Evolutionary conservation across 2,113 vertebrate species (phyloP).

Genomic region (Podarcis cretensis): DNA sequence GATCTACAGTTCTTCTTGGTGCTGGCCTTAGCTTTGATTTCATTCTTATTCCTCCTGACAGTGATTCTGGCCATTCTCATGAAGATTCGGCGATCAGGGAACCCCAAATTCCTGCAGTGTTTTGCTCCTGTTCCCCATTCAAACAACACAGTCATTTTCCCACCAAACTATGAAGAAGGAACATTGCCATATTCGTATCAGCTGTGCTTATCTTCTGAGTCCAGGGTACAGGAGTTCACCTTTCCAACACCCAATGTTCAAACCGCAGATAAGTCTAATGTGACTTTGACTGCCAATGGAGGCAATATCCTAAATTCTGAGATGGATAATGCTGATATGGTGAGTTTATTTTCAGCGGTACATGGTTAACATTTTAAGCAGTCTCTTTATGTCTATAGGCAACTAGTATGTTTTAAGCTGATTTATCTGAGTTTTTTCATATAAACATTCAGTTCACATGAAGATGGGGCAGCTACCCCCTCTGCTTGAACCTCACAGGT

Average conservation of each 20-base stretch:
- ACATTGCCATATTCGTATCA: constrained; percentile 67
- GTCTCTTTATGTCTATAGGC: too few species aligned
- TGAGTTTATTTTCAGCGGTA: neutral
- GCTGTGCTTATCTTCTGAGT: constrained; percentile 56
- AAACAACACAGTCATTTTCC: constrained; percentile 28
- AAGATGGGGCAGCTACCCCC: neutral
- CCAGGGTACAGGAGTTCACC: constrained; percentile 60
- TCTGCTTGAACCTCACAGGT: too few species aligned
- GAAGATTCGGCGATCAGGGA: constrained; percentile 33
- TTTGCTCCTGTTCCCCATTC: constrained; percentile 28
- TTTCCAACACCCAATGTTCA: constrained; percentile 31
- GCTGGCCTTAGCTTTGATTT: constrained; percentile 63
- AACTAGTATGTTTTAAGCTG: too few species aligned
- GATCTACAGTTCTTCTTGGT: constrained; percentile 65
- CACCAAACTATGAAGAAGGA: constrained; percentile 37
- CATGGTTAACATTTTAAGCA: too few species aligned
- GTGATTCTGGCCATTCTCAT: constrained; percentile 41
- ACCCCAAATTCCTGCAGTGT: constrained; percentile 1
- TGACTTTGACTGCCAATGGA: too few species aligned
- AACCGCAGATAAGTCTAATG: neutral
- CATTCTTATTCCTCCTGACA: constrained; percentile 54
- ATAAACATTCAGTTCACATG: neutral
- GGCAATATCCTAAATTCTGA: too few species aligned
- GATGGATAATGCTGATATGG: too few species aligned
- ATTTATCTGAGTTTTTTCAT: neutral